Conservation (phyloP, 1,140 invertebrate species). For the Bombus impatiens region DNA sequence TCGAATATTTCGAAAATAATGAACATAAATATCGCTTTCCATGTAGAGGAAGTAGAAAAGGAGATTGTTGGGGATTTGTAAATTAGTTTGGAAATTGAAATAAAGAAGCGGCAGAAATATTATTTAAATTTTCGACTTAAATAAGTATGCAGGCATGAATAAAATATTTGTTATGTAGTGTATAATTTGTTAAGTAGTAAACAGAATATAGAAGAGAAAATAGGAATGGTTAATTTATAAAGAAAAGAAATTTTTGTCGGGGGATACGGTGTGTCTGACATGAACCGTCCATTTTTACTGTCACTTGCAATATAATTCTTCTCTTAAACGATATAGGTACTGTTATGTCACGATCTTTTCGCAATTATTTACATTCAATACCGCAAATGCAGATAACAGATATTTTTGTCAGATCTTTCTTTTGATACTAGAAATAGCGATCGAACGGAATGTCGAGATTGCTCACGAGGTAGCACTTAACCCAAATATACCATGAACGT, state of each 20-base stretch:
- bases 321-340: too few species aligned
- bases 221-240: not conserved
- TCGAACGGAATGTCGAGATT: not conserved
- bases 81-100: not conserved
- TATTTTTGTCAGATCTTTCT: too few species aligned
- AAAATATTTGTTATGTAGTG: too few species aligned
- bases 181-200: too few species aligned
- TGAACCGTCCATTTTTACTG: not conserved
- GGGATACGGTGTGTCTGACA: not conserved
- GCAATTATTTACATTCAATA: too few species aligned
- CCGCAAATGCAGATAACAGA: not conserved
- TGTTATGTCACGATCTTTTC: too few species aligned
- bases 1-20: not conserved
- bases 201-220: too few species aligned
- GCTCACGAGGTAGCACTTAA: slow-evolving; percentile 15
- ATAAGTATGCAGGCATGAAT: too few species aligned
- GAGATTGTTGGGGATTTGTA: not conserved
- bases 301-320: not conserved
- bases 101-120: too few species aligned
- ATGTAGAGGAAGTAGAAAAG: not conserved
- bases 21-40: not conserved
- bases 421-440: not conserved
- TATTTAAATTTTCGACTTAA: too few species aligned
- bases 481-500: slow-evolving; percentile 14
- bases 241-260: not conserved